phyloP scores from a whole-genome alignment of 2,888 invertebrate species.

The Unio pictorum region DNA sequence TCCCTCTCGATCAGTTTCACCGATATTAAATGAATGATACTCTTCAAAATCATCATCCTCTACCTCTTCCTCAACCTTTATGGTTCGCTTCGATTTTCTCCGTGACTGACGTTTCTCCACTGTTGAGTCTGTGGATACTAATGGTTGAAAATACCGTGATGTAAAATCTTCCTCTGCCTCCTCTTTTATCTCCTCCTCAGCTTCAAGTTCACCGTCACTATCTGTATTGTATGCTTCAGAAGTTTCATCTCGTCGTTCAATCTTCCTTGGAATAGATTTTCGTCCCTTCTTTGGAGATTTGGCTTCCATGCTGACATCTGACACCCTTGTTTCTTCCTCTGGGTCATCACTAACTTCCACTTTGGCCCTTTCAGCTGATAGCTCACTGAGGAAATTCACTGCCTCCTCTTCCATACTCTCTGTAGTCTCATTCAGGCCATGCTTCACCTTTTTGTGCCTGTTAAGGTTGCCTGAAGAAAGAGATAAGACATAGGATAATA shows the following conservation, averaged over 20 bases:
- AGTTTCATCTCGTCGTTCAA: constrained; percentile 10
- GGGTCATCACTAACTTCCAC: constrained; percentile 2
- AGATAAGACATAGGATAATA: background rate
- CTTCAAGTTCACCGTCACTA: constrained; percentile 15
- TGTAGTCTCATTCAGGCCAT: constrained; percentile 61
- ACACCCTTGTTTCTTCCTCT: constrained; percentile 12
- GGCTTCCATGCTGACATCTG: constrained; percentile 16
- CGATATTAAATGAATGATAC: too few species aligned
- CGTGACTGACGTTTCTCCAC: too few species aligned
- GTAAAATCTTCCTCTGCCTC: constrained; percentile 10
- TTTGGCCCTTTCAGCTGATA: constrained; percentile 46
- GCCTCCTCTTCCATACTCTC: constrained; percentile 66
- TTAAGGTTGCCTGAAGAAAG: constrained; percentile 64
- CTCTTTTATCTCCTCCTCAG: constrained; percentile 31
- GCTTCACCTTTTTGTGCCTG: constrained; percentile 68
- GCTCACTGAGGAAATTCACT: constrained; percentile 61
- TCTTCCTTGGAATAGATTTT: constrained; percentile 50
- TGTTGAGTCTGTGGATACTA: background rate
- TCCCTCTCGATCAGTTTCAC: too few species aligned
- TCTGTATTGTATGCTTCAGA: constrained; percentile 5
- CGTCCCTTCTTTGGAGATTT: constrained; percentile 42
- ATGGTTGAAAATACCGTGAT: constrained; percentile 17
- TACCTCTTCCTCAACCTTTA: constrained; percentile 6
- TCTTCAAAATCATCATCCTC: constrained; percentile 7
- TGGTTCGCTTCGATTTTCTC: too few species aligned